Percentiles rank a stretch among this genome's conserved stretches.
Evolutionary conservation across 2,888 invertebrate species (phyloP).

Genomic region (Chorisops tibialis): DNA sequence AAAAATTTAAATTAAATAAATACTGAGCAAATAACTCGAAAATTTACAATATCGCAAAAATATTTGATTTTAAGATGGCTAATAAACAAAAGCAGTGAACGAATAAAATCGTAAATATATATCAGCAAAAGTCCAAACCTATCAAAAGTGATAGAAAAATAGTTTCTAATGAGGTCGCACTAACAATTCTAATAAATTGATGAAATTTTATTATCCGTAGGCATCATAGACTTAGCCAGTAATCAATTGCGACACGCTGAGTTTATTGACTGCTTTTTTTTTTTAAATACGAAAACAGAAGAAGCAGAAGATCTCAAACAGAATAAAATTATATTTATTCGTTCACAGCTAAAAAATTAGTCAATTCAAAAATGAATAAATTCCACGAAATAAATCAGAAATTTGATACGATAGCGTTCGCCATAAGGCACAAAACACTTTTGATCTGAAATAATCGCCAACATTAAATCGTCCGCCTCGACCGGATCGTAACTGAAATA

Average conservation of each 20-base stretch:
- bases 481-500: conserved; percentile 18
- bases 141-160: background rate
- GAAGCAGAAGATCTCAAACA: no score
- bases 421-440: conserved; percentile 15
- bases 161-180: conserved; percentile 5
- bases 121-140: background rate
- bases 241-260: conserved; percentile 1
- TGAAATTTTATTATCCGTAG: background rate
- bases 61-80: no score
- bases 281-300: no score
- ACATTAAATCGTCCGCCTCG: conserved; percentile 19
- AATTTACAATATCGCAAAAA: no score
- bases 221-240: background rate
- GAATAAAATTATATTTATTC: conserved; percentile 13
- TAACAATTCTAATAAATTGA: conserved; percentile 5
- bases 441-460: conserved; percentile 26
- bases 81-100: no score
- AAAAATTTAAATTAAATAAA: no score
- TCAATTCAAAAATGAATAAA: background rate
- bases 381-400: conserved; percentile 17
- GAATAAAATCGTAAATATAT: background rate
- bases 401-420: conserved; percentile 17
- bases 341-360: background rate
- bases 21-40: no score
- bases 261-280: conserved; percentile 14